Base-by-base conservation (phyloP, 2,888 invertebrate genomes). In the Drosophila pseudotalamancana region DNA sequence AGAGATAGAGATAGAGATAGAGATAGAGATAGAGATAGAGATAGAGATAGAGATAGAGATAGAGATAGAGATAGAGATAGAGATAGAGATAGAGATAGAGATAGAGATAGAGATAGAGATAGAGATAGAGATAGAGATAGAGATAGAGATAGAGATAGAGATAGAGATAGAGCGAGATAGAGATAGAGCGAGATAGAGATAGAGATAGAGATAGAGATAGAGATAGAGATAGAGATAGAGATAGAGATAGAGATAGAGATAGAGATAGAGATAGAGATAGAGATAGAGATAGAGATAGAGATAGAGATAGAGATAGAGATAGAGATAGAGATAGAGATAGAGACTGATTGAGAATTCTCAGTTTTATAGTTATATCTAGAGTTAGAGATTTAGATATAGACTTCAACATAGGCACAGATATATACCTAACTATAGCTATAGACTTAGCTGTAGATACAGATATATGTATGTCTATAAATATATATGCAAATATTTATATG, bases 161-260 rank as follows among this genome's bases (percentile, higher is more conserved):
- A 39, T 39, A 39, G n/a, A 39, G 12, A 21, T 39, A 21, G 12
- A 25, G 25, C 6, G 6, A 25, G 3, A n/a, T n/a, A n/a, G n/a
- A n/a, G n/a, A n/a, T n/a, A n/a, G n/a, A n/a, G n/a, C n/a, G n/a
- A 23, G 39, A 21, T 32, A 31, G n/a, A 48, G 23, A 49, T 21
- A 31, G 14, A 54, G 54, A 29, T 29, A 37, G 19, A 45, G 6
- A 45, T 11, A 35, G 4, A 31, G 19, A 45, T 42, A 42, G 18
- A 53, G 16, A 12, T 25, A 54, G 12, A 46, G 37, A 46, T 56
- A n/a, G 14, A 57, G 8, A 25, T 14, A 34, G 14, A 48, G 12
- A 50, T 29, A 34, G n/a, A 31, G 12, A 14, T 31, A 19, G n/a
- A 40, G 19, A 11, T 25, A 42, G 11, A 42, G 25, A 42, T 42